Conservation (phyloP, 2,113 vertebrate species). For the Hyla sarda region DNA sequence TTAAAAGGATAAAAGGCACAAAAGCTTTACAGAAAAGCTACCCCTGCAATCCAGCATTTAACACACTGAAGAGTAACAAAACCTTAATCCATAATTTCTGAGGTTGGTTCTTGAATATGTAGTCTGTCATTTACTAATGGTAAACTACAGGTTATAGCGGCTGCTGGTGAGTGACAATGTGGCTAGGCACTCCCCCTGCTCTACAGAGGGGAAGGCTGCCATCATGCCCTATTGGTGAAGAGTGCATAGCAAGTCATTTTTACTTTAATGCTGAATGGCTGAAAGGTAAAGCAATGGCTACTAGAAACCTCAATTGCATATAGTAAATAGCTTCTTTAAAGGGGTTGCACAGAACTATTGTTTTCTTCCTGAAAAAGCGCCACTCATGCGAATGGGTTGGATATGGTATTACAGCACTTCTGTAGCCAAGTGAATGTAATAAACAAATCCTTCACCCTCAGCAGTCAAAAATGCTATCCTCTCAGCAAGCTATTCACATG, state of each 20-base stretch:
- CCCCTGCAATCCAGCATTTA: not conserved
- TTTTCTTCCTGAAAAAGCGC: too few species aligned
- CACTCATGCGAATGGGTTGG: too few species aligned
- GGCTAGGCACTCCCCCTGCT: not conserved
- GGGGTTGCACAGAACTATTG: too few species aligned
- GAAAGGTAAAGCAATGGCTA: not conserved
- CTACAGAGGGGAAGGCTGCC: not conserved
- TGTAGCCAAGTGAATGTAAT: too few species aligned
- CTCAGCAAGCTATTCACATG: too few species aligned
- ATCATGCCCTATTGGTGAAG: too few species aligned
- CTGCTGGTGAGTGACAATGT: not conserved
- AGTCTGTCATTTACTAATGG: not conserved
- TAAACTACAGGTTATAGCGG: not conserved
- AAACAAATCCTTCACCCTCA: too few species aligned
- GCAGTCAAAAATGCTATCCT: too few species aligned
- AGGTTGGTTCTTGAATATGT: not conserved
- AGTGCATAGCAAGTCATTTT: too few species aligned
- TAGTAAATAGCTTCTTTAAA: too few species aligned
- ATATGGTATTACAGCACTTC: too few species aligned
- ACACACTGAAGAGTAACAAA: not conserved
- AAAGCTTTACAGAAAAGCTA: not conserved
- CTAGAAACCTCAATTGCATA: too few species aligned
- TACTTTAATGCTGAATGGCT: not conserved
- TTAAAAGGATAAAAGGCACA: not conserved
- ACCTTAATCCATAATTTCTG: not conserved